Percentiles rank a stretch among this genome's conserved stretches.
Conservation (phyloP, 2,113 vertebrate species). For the Salminus brasiliensis region DNA sequence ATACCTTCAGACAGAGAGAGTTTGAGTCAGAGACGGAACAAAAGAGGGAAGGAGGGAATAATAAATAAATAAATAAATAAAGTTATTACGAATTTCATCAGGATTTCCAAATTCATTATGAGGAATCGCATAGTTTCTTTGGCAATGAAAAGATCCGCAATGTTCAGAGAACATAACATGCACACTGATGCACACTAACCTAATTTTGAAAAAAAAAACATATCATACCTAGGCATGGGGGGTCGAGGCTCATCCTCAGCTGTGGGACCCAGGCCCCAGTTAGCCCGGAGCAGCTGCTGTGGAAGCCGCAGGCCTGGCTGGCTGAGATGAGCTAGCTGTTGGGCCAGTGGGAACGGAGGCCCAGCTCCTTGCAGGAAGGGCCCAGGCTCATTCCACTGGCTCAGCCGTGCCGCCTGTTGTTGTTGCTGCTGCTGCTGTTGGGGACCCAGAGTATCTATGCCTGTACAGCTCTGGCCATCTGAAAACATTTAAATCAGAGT, state of each 20-base stretch:
- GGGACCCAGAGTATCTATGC: constrained; percentile 88
- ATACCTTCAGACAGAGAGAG: constrained; percentile 75
- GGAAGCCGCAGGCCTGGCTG: constrained; percentile 88
- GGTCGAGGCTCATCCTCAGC: constrained; percentile 86
- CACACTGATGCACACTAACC: too few relatives aligned
- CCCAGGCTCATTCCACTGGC: constrained; percentile 92
- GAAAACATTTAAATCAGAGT: constrained; percentile 30
- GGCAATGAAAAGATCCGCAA: too few relatives aligned
- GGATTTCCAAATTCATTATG: background rate
- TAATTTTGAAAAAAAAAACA: too few relatives aligned
- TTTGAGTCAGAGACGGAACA: background rate
- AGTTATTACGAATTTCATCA: background rate
- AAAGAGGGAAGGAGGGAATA: too few relatives aligned
- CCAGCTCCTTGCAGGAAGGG: constrained; percentile 87
- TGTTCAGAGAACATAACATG: too few relatives aligned
- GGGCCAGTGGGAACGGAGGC: constrained; percentile 83
- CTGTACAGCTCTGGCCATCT: constrained; percentile 84
- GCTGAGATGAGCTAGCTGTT: constrained; percentile 87
- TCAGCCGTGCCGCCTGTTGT: constrained; percentile 84
- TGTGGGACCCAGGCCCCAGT: constrained; percentile 87
- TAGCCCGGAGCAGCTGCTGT: constrained; percentile 86
- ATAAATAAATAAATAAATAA: too few relatives aligned
- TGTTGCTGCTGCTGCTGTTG: constrained; percentile 69
- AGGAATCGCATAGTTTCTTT: too few relatives aligned
- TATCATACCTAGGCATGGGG: constrained; percentile 84